Conservation (phyloP, 2,113 vertebrate genomes). For the Elanus axillaris region DNA sequence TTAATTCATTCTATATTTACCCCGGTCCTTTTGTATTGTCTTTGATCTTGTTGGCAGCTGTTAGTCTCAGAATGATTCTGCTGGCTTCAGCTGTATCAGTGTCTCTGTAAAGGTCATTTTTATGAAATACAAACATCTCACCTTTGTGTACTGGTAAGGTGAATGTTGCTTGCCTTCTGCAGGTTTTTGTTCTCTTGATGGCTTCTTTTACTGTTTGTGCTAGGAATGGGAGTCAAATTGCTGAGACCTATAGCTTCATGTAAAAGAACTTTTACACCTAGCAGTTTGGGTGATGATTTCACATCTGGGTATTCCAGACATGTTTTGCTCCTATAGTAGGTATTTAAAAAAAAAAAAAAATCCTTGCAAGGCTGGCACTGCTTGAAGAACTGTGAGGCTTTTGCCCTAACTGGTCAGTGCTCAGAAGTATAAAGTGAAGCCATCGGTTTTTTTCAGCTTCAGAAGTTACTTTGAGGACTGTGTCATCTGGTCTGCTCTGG, state of each 20-base stretch:
- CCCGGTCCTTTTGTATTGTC: not conserved
- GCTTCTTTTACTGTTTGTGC: not conserved
- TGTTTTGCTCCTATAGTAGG: not conserved
- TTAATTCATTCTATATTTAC: not conserved
- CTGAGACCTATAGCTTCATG: not conserved
- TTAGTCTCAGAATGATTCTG: not conserved
- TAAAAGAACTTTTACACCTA: not conserved
- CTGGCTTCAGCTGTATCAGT: not conserved
- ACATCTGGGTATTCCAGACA: not conserved
- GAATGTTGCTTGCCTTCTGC: not conserved
- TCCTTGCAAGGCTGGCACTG: not conserved
- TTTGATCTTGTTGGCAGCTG: not conserved
- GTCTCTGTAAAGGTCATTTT: not conserved
- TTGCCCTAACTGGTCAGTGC: not conserved
- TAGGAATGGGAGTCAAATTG: not conserved
- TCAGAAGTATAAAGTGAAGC: not conserved
- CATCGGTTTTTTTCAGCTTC: not conserved
- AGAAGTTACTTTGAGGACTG: not conserved
- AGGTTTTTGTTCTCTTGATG: not conserved
- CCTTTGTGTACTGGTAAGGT: not conserved
- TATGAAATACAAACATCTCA: not conserved
- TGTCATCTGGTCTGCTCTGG: not conserved
- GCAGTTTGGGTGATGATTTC: not conserved
- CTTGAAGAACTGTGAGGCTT: not conserved
- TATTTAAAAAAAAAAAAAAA: not conserved